phyloP scores from a whole-genome alignment of 2,797 vertebrate genomes.

The Oreonectes daqikongensis region DNA sequence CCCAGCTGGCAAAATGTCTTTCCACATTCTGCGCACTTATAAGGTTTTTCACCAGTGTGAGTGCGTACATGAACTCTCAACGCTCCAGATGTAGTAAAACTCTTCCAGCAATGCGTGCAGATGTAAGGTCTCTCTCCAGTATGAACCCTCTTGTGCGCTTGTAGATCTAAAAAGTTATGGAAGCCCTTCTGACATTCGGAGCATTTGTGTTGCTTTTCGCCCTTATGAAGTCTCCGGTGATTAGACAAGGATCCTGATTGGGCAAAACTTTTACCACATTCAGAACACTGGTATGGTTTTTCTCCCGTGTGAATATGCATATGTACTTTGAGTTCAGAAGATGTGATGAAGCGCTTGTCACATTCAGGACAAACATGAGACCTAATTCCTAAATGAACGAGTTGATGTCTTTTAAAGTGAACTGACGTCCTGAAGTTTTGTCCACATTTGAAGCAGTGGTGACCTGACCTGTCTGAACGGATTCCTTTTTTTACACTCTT shows the following conservation, averaged over 20 bases:
- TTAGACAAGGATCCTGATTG: constrained; percentile 33
- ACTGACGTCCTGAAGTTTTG: constrained; percentile 29
- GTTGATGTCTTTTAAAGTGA: constrained; percentile 30
- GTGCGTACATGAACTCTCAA: constrained; percentile 29
- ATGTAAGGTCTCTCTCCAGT: constrained; percentile 22
- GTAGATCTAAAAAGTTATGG: constrained; percentile 20
- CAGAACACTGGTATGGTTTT: constrained; percentile 41
- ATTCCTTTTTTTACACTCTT: constrained; percentile 1
- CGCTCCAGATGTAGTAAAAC: constrained; percentile 35
- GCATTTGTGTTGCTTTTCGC: constrained; percentile 24
- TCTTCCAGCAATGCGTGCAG: constrained; percentile 27
- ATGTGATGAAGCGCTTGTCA: constrained; percentile 29
- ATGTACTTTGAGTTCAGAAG: constrained; percentile 43
- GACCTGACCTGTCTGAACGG: neutral
- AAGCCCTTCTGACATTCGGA: constrained; percentile 25
- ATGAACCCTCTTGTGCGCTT: constrained; percentile 29
- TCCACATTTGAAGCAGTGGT: constrained; percentile 17
- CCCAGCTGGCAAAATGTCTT: constrained; percentile 40
- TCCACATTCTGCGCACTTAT: constrained; percentile 24
- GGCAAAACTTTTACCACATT: constrained; percentile 39
- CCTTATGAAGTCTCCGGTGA: constrained; percentile 31
- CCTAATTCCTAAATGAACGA: constrained; percentile 31
- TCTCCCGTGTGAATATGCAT: constrained; percentile 38
- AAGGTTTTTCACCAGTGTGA: constrained; percentile 41
- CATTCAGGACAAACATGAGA: constrained; percentile 25